phyloP scores from a whole-genome alignment of 2,888 invertebrate species.

The Drosophila nigricruria region DNA sequence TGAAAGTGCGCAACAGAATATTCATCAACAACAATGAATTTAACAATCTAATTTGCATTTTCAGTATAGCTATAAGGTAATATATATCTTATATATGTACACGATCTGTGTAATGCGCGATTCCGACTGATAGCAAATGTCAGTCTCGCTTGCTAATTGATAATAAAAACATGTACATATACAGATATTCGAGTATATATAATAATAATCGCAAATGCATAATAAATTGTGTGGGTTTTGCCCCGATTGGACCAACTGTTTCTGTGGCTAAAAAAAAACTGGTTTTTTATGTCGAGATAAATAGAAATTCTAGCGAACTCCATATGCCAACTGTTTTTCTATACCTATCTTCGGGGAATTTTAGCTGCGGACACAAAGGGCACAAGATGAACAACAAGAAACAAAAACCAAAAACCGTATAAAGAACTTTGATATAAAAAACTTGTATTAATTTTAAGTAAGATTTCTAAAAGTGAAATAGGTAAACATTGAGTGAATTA shows the following conservation, averaged over 20 bases:
- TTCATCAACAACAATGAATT: constrained; percentile 9
- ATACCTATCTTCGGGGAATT: constrained; percentile 26
- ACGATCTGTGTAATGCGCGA: constrained; percentile 10
- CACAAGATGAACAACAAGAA: constrained; percentile 2
- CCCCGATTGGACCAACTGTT: constrained; percentile 18
- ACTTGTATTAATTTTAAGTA: no score
- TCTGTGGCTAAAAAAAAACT: constrained; percentile 24
- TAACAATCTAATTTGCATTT: constrained; percentile 29
- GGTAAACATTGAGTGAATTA: background rate
- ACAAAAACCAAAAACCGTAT: constrained; percentile 7
- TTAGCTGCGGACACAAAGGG: constrained; percentile 16
- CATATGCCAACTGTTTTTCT: constrained; percentile 7
- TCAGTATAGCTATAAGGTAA: background rate
- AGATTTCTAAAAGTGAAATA: background rate
- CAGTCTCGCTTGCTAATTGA: constrained; percentile 24
- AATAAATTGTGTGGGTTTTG: constrained; percentile 33
- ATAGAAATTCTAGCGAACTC: constrained; percentile 22
- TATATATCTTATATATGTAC: background rate
- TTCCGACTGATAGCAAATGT: constrained; percentile 8
- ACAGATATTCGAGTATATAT: background rate
- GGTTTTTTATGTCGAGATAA: constrained; percentile 24
- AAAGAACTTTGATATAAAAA: background rate
- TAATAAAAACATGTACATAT: constrained; percentile 18
- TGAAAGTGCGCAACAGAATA: constrained; percentile 24
- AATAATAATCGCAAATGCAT: constrained; percentile 25